Conservation (phyloP, 2,888 invertebrate species). For the Himalopsyche japonica region DNA sequence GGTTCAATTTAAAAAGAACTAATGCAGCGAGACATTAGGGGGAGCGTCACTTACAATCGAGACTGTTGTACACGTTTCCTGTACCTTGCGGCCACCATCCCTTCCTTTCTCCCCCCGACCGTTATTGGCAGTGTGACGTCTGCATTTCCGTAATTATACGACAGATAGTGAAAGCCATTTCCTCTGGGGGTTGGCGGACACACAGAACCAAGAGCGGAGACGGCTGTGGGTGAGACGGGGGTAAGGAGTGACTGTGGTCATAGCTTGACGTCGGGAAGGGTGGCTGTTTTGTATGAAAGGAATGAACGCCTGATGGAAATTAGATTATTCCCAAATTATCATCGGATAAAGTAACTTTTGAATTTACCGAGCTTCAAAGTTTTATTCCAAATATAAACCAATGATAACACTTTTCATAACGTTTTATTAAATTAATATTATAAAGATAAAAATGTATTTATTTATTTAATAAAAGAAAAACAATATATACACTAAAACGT, state of each 20-base stretch:
- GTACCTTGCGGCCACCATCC: conserved; percentile 16
- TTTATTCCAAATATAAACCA: no score
- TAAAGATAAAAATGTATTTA: no score
- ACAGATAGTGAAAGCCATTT: conserved; percentile 31
- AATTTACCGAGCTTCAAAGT: neutral
- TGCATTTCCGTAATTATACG: conserved; percentile 39
- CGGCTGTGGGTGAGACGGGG: neutral
- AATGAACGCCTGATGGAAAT: neutral
- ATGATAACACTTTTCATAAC: no score
- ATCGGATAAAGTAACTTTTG: neutral
- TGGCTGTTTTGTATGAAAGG: neutral
- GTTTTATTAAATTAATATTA: no score
- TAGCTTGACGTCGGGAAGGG: conserved; percentile 21
- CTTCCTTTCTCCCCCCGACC: conserved; percentile 14
- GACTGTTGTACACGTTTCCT: conserved; percentile 12
- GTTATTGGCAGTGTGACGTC: conserved; percentile 35
- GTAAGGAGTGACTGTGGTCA: conserved; percentile 11
- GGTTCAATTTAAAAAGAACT: conserved; percentile 4
- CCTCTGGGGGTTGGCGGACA: conserved; percentile 13
- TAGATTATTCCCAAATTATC: neutral
- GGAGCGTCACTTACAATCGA: conserved; percentile 5
- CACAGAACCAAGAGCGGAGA: neutral
- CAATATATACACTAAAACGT: no score
- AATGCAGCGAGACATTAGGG: conserved; percentile 4
- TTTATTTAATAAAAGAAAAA: no score